phyloP scores from a whole-genome alignment of 1,140 invertebrate species.

The Rhyacophila brunnea region DNA sequence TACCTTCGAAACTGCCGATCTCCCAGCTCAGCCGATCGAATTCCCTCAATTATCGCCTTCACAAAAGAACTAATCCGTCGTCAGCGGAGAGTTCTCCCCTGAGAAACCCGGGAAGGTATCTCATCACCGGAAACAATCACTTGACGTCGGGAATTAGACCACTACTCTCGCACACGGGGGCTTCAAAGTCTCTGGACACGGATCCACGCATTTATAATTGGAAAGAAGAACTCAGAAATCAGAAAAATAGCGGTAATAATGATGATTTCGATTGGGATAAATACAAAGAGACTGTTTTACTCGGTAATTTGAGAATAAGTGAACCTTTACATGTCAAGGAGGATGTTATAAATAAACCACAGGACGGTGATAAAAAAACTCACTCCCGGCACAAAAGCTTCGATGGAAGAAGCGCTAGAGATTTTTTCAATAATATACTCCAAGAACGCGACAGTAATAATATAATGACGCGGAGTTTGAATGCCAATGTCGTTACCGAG shows the following conservation, averaged over 20 bases:
- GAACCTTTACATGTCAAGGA: background rate
- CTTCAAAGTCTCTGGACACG: constrained; percentile 47
- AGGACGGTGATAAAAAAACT: background rate
- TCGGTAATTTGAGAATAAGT: background rate
- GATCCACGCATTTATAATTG: constrained; percentile 30
- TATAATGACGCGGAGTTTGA: constrained; percentile 42
- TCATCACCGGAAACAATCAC: constrained; percentile 48
- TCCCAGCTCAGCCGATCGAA: constrained; percentile 51
- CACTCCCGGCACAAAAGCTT: constrained; percentile 10
- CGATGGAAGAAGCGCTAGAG: constrained; percentile 6
- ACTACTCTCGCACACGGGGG: constrained; percentile 39
- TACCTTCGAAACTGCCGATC: constrained; percentile 46
- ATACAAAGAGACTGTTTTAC: background rate
- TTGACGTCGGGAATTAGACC: constrained; percentile 42
- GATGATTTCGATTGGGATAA: background rate
- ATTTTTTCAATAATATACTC: constrained; percentile 4
- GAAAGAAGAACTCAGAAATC: too few species aligned
- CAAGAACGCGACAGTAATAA: constrained; percentile 36
- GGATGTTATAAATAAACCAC: background rate
- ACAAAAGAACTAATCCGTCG: constrained; percentile 41
- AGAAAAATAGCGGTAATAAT: too few species aligned
- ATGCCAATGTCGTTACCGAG: constrained; percentile 19
- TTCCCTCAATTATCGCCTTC: constrained; percentile 49
- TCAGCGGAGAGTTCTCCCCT: constrained; percentile 47
- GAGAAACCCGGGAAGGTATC: constrained; percentile 50